Evolutionary conservation across 2,888 invertebrate genomes (phyloP).

Genomic region (Apamea crenata): DNA sequence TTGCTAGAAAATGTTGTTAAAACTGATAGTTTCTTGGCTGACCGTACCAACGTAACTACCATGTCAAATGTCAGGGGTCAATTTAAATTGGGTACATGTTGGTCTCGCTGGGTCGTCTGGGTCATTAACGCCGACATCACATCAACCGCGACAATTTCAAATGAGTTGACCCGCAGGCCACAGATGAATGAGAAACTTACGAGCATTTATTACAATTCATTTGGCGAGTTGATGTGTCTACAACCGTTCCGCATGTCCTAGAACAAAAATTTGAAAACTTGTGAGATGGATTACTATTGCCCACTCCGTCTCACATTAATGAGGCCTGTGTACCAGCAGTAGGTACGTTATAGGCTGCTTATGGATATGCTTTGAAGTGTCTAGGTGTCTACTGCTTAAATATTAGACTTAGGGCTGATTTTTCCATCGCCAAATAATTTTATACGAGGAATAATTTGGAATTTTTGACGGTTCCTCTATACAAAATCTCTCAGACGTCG

Average conservation of each 20-base stretch:
- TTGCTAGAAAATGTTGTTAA: neutral
- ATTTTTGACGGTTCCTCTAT: no score
- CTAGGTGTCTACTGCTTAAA: neutral
- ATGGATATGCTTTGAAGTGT: neutral
- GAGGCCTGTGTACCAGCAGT: no score
- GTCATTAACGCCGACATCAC: constrained; percentile 72
- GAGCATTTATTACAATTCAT: constrained; percentile 25
- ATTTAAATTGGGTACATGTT: constrained; percentile 64
- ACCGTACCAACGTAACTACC: constrained; percentile 45
- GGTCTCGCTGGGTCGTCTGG: constrained; percentile 56
- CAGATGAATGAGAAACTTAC: constrained; percentile 33
- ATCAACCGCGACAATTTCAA: constrained; percentile 65
- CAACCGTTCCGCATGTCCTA: neutral
- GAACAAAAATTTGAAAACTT: neutral
- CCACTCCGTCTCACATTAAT: neutral
- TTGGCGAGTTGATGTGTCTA: neutral
- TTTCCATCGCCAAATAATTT: no score
- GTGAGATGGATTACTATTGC: neutral
- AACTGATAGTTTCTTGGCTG: neutral
- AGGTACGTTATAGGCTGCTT: neutral
- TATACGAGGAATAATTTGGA: no score
- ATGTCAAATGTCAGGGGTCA: constrained; percentile 67
- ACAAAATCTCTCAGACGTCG: no score
- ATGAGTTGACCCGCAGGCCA: constrained; percentile 53
- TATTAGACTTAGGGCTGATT: neutral